Conservation (phyloP, 2,113 vertebrate species). For the Hippocampus abdominalis region DNA sequence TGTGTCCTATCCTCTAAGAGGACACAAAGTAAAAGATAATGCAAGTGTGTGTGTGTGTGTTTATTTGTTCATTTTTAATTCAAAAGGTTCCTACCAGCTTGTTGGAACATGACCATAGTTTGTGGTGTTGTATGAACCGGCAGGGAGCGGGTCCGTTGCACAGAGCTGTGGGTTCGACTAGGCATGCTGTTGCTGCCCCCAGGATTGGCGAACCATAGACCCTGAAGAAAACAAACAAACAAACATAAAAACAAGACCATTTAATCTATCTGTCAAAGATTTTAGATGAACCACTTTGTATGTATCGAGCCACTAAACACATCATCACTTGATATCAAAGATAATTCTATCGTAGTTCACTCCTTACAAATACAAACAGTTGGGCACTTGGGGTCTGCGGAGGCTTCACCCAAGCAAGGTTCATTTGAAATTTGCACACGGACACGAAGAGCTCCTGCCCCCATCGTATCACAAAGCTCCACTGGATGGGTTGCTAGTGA, state of each 20-base stretch:
- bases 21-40: not conserved
- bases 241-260: not conserved
- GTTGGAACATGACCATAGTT: slow-evolving; percentile 93
- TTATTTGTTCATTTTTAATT: not conserved
- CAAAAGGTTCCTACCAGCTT: slow-evolving; percentile 75
- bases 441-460: not conserved
- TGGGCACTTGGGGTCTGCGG: not conserved
- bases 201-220: slow-evolving; percentile 96
- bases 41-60: not conserved
- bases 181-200: slow-evolving; percentile 98
- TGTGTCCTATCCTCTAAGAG: not conserved
- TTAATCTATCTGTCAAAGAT: not conserved
- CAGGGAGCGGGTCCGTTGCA: slow-evolving; percentile 94
- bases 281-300: not conserved
- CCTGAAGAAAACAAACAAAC: slow-evolving; percentile 71
- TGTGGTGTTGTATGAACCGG: slow-evolving; percentile 93
- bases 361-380: not conserved
- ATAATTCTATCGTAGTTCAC: not conserved
- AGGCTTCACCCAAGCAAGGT: not conserved
- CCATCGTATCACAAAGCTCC: not conserved
- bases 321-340: not conserved
- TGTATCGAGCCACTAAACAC: not conserved
- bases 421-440: not conserved
- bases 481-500: too few relatives aligned
- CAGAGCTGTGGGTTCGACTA: slow-evolving; percentile 93